A percentile compares a stretch with the other conserved stretches of the same genome.
Conservation (phyloP, 2,888 invertebrate species). For the Disparrhopalites patrizii region DNA sequence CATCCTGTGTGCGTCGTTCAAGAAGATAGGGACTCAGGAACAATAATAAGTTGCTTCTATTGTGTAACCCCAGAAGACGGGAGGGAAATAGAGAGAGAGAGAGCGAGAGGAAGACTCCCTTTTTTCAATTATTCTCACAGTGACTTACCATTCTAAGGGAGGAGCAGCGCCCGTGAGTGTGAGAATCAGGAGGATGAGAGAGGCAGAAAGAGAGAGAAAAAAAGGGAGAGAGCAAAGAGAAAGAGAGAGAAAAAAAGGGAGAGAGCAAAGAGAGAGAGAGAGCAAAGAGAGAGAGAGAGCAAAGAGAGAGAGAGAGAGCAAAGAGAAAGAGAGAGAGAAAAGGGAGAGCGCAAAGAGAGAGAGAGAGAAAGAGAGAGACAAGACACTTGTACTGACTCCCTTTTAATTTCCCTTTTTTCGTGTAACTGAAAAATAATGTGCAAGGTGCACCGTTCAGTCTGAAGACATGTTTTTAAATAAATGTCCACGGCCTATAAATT, state of each 20-base stretch:
- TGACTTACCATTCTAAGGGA: not conserved
- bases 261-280: not conserved
- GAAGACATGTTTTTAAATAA: too few relatives aligned
- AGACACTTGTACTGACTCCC: too few relatives aligned
- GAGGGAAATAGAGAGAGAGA: too few relatives aligned
- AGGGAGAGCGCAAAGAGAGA: too few relatives aligned
- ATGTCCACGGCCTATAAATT: too few relatives aligned
- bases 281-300: too few relatives aligned
- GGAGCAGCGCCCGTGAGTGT: not conserved
- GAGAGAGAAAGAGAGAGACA: not conserved
- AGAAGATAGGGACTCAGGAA: too few relatives aligned
- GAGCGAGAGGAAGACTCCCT: conserved; percentile 1
- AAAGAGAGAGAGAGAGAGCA: too few relatives aligned
- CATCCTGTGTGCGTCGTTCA: too few relatives aligned
- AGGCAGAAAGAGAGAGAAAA: not conserved
- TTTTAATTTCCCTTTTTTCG: too few relatives aligned
- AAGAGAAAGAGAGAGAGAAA: not conserved
- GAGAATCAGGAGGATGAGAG: not conserved
- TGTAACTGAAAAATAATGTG: too few relatives aligned
- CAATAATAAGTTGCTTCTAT: not conserved
- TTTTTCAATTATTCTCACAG: conserved; percentile 5
- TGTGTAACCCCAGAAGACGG: not conserved
- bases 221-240: not conserved
- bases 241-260: not conserved
- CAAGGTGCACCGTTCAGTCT: too few relatives aligned